A percentile compares a stretch with the other conserved stretches of the same genome.
Evolutionary conservation across 2,888 invertebrate species (phyloP).

Genomic region (Drosophila rellima): DNA sequence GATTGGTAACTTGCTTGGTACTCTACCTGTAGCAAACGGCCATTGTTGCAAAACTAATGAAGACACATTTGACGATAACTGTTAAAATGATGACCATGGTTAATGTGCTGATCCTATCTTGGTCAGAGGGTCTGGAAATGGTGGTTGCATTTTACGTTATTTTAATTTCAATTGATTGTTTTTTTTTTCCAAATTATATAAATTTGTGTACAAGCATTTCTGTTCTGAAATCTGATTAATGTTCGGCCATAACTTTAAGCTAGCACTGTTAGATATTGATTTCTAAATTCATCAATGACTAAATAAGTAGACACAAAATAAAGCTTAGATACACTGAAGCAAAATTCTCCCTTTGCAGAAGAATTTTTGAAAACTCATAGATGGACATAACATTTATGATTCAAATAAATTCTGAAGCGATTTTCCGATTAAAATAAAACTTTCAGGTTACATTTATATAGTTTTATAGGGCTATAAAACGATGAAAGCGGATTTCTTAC

Average conservation of each 20-base stretch:
- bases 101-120: constrained; percentile 94
- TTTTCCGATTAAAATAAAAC: background rate
- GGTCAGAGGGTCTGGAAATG: constrained; percentile 90
- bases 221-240: constrained; percentile 4
- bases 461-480: background rate
- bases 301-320: background rate
- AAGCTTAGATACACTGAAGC: background rate
- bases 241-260: background rate
- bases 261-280: background rate
- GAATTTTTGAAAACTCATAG: background rate
- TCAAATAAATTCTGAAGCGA: background rate
- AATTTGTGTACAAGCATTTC: constrained; percentile 2
- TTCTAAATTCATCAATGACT: background rate
- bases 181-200: constrained; percentile 1
- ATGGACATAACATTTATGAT: background rate
- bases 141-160: constrained; percentile 68
- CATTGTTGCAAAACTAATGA: constrained; percentile 97
- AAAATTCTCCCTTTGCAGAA: background rate
- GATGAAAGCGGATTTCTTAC: no score
- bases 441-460: background rate
- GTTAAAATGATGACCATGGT: constrained; percentile 97
- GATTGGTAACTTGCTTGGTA: constrained; percentile 83
- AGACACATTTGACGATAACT: constrained; percentile 96
- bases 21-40: constrained; percentile 97
- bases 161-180: constrained; percentile 28